Evolutionary conservation across 2,888 invertebrate genomes (phyloP).

Genomic region (Lymantria dispar): DNA sequence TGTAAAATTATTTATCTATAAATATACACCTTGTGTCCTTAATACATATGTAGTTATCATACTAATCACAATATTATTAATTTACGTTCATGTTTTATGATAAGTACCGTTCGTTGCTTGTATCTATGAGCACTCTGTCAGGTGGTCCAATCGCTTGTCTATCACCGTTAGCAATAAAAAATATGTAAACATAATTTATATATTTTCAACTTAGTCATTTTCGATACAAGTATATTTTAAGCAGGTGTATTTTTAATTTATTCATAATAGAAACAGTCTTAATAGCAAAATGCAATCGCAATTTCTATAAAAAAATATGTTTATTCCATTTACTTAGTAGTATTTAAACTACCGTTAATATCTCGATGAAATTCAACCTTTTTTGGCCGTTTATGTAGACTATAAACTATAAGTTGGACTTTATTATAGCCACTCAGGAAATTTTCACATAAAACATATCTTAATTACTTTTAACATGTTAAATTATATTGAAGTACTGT

Average conservation of each 20-base stretch:
- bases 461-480: slow-evolving; percentile 1
- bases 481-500: neutral
- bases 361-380: neutral
- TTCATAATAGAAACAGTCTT: neutral
- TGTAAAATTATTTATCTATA: too few species aligned
- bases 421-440: neutral
- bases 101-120: neutral
- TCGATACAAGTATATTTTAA: neutral
- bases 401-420: neutral
- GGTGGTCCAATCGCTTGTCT: neutral
- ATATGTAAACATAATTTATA: neutral
- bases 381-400: neutral
- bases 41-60: neutral
- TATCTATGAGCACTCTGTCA: neutral
- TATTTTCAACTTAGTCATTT: neutral
- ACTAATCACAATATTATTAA: neutral
- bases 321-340: neutral
- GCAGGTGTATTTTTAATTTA: neutral
- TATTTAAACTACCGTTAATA: neutral
- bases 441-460: slow-evolving; percentile 2
- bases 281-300: neutral
- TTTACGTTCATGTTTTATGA: neutral
- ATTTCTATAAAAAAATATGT: neutral
- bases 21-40: neutral
- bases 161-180: neutral